Evolutionary conservation across 2,797 vertebrate species (phyloP).

Genomic region (Gymnoscopelus microlampas): DNA sequence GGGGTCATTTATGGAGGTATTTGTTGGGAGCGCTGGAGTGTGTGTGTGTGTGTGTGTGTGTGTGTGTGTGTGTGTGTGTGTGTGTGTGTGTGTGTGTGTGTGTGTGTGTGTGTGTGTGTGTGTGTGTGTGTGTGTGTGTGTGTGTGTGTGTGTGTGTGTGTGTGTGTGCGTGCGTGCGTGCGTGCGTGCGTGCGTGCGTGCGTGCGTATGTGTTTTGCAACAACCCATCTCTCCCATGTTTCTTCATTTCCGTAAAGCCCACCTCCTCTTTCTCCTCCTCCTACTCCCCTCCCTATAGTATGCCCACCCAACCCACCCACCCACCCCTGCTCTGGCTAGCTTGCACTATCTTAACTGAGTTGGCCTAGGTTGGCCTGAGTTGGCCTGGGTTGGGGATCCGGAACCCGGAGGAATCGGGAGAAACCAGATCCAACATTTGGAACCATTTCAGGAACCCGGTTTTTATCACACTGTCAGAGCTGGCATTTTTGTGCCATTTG

Average conservation of each 20-base stretch:
- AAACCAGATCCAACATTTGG: too few relatives aligned
- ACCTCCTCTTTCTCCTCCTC: constrained; percentile 24
- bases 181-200: too few relatives aligned
- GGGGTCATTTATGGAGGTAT: constrained; percentile 39
- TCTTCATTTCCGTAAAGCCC: constrained; percentile 57
- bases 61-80: constrained; percentile 40
- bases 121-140: neutral
- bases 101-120: constrained; percentile 32
- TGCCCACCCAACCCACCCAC: constrained; percentile 6
- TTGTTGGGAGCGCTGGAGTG: neutral
- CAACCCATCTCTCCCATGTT: constrained; percentile 54
- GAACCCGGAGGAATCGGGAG: too few relatives aligned
- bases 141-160: constrained; percentile 44
- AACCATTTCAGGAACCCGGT: too few relatives aligned
- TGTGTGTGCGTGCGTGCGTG: too few relatives aligned
- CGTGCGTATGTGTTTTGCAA: neutral
- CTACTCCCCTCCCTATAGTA: too few relatives aligned
- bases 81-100: constrained; percentile 21
- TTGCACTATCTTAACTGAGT: constrained; percentile 40
- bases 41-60: neutral
- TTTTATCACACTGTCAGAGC: too few relatives aligned
- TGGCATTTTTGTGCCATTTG: too few relatives aligned
- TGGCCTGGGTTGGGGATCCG: too few relatives aligned
- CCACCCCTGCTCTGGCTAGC: constrained; percentile 19
- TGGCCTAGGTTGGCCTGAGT: too few relatives aligned